Evolutionary conservation across 1,140 invertebrate genomes (phyloP), one percentile per base, ranked within the genome.

Genomic region (Phortica variegata): DNA sequence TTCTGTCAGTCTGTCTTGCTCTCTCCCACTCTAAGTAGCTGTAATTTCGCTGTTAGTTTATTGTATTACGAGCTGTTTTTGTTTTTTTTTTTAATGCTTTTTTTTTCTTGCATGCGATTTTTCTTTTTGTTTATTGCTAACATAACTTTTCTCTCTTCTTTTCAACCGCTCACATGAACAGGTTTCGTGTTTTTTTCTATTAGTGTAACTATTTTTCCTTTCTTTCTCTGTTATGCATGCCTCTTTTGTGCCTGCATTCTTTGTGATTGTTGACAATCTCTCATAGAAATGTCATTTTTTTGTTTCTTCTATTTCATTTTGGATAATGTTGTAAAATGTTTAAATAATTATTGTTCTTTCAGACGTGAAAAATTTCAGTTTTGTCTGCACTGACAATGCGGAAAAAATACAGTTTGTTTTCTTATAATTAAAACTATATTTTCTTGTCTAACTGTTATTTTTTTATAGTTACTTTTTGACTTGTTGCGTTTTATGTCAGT

Each of bases 241-340:
- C n/a, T n/a, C n/a, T n/a, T n/a, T n/a, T n/a, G n/a, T n/a, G n/a
- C n/a, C n/a, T n/a, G n/a, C n/a, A n/a, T n/a, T n/a, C n/a, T n/a
- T n/a, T n/a, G n/a, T n/a, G n/a, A n/a, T n/a, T n/a, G n/a, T n/a
- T n/a, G n/a, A n/a, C n/a, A n/a, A n/a, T 10, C 33, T 4, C 10
- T 15, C 5, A 34, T 54, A 47, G 48, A 52, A 63, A 57, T 65
- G 47, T 60, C 44, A 62, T 45, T 47, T 60, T 66, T 60, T 60
- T 66, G 63, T 48, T 44, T 68, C n/a, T n/a, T n/a, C n/a, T n/a
- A n/a, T n/a, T n/a, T n/a, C n/a, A n/a, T n/a, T 68, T 66, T 66
- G 68, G 68, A 66, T 68, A 62, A 62, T 68, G 54, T 68, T 60
- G 63, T 58, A 55, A 52, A 51, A 54, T 47, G 29, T 20, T 39